Conservation (phyloP, 1,140 invertebrate genomes). For the Leguminivora glycinivorella region DNA sequence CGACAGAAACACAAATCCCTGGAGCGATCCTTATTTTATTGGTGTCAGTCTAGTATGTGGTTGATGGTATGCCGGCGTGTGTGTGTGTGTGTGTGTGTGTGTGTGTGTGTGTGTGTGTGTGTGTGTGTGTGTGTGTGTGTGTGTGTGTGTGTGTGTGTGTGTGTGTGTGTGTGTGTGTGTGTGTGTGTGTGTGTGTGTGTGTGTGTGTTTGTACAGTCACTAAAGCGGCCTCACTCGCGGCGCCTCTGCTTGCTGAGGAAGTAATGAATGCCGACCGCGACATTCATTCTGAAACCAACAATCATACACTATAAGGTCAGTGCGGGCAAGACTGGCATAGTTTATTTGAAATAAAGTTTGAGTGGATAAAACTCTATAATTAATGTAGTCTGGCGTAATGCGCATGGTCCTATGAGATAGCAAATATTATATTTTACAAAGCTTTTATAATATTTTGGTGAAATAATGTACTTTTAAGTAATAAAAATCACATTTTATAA, state of each 20-base stretch:
- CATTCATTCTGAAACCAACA: conserved; percentile 67
- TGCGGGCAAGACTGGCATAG: neutral
- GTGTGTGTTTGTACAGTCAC: conserved; percentile 11
- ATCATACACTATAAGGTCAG: conserved; percentile 14
- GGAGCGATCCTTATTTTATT: conserved; percentile 33
- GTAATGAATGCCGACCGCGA: conserved; percentile 62
- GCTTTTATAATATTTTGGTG: too few relatives aligned
- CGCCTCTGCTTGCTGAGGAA: conserved; percentile 56
- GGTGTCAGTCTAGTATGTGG: neutral
- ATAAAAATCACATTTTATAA: too few relatives aligned
- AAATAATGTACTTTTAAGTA: too few relatives aligned
- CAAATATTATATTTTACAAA: too few relatives aligned
- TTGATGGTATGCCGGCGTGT: too few relatives aligned
- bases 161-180: conserved; percentile 9
- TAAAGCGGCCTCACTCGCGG: conserved; percentile 46
- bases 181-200: neutral
- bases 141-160: conserved; percentile 9
- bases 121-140: conserved; percentile 9
- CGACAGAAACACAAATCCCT: conserved; percentile 27
- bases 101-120: conserved; percentile 9
- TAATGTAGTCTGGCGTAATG: too few relatives aligned
- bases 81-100: conserved; percentile 9
- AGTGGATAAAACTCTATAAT: too few relatives aligned
- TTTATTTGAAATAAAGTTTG: too few relatives aligned
- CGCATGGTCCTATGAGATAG: too few relatives aligned